Conservation (phyloP, 2,888 invertebrate species). For the Tetheella fluctuosa region DNA sequence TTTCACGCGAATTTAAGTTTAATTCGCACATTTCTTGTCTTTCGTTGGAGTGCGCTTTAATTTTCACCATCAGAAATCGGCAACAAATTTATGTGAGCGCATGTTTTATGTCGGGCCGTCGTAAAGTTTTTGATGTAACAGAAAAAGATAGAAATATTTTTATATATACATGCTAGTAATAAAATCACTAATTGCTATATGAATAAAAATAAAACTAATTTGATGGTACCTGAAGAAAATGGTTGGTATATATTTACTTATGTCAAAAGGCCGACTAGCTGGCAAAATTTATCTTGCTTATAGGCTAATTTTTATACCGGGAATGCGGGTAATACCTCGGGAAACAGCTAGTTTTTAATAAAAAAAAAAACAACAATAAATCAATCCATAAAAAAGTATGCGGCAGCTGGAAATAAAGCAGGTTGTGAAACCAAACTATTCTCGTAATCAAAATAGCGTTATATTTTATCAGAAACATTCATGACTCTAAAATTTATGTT, state of each 20-base stretch:
- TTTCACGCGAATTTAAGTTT: slow-evolving; percentile 79
- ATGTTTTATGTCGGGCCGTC: slow-evolving; percentile 57
- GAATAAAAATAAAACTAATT: neutral
- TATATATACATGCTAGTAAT: neutral
- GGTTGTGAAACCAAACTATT: slow-evolving; percentile 70
- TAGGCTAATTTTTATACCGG: too few relatives aligned
- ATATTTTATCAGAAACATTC: slow-evolving; percentile 64
- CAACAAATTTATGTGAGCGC: slow-evolving; percentile 58
- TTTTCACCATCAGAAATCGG: slow-evolving; percentile 59
- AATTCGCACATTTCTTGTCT: slow-evolving; percentile 72
- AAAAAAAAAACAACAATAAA: neutral
- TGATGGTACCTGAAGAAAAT: neutral
- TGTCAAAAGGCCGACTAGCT: too few relatives aligned
- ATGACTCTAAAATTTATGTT: slow-evolving; percentile 62
- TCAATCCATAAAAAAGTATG: slow-evolving; percentile 6
- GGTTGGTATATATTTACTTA: too few relatives aligned
- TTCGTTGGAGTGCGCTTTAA: slow-evolving; percentile 59
- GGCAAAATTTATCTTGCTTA: too few relatives aligned
- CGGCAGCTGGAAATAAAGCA: slow-evolving; percentile 51
- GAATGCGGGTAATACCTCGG: too few relatives aligned
- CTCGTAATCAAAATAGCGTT: slow-evolving; percentile 65
- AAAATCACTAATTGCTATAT: neutral
- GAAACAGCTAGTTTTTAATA: too few relatives aligned
- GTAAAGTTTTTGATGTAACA: slow-evolving; percentile 58
- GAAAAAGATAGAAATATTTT: neutral